Evolutionary conservation across 1,140 invertebrate species (phyloP).

Genomic region (Cyclina sinensis): DNA sequence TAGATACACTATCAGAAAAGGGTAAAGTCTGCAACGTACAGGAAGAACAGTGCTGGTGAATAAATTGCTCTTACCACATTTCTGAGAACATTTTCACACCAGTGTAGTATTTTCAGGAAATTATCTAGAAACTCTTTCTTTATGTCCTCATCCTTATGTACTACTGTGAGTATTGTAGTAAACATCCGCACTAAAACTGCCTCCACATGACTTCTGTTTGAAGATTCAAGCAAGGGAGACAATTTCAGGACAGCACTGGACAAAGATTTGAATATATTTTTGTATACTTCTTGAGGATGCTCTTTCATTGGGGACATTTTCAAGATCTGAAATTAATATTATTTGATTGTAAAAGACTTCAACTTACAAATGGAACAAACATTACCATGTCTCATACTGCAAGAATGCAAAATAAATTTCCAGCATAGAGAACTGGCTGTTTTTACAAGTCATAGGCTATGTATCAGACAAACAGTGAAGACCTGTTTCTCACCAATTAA

Average conservation of each 20-base stretch:
- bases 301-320: constrained; percentile 32
- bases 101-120: not conserved
- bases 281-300: not conserved
- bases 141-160: constrained; percentile 1
- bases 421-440: too few relatives aligned
- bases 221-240: not conserved
- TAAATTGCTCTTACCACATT: constrained; percentile 17
- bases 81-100: not conserved
- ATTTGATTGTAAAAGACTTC: too few relatives aligned
- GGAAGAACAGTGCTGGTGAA: too few relatives aligned
- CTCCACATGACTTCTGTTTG: not conserved
- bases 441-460: too few relatives aligned
- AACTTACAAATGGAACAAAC: too few relatives aligned
- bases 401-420: too few relatives aligned
- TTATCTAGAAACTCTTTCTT: not conserved
- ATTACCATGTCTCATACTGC: too few relatives aligned
- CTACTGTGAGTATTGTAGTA: not conserved
- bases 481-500: too few relatives aligned
- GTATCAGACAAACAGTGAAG: too few relatives aligned
- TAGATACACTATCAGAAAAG: too few relatives aligned
- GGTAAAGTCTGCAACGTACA: too few relatives aligned
- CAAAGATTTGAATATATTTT: not conserved
- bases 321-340: constrained; percentile 26
- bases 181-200: constrained; percentile 14
- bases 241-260: constrained; percentile 6